Conservation (phyloP, 2,797 vertebrate species). For the Loris lydekkerianus region DNA sequence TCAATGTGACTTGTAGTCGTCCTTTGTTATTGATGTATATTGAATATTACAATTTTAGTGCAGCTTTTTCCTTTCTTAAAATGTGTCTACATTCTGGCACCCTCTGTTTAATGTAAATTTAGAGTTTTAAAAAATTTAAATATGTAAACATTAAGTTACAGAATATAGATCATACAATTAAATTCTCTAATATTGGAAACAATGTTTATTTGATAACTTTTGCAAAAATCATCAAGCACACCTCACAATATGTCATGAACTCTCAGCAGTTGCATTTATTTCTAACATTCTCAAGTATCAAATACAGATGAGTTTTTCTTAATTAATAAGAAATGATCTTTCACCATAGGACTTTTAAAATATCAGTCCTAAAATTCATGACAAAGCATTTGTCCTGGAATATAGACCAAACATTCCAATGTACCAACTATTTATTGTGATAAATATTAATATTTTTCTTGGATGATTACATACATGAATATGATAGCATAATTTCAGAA, state of each 20-base stretch:
- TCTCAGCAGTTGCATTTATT: background rate
- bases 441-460: slow-evolving; percentile 39
- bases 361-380: background rate
- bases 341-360: background rate
- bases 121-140: background rate
- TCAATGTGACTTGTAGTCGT: too few species aligned
- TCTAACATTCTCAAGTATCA: background rate
- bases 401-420: slow-evolving; percentile 16
- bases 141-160: background rate
- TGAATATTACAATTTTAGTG: too few species aligned
- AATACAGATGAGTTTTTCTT: background rate
- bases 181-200: background rate
- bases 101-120: background rate
- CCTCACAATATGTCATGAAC: background rate
- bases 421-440: background rate
- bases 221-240: background rate
- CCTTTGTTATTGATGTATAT: too few species aligned
- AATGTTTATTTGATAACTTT: slow-evolving; percentile 27
- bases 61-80: too few species aligned
- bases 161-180: background rate
- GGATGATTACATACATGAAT: background rate
- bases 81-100: too few species aligned
- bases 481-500: background rate
- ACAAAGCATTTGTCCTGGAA: background rate
- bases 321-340: slow-evolving; percentile 40